These are phyloP conservation scores for Eulemur macaco DNA, from an alignment of 2,113 vertebrate genomes.

Conservation along the genomic window DNA sequence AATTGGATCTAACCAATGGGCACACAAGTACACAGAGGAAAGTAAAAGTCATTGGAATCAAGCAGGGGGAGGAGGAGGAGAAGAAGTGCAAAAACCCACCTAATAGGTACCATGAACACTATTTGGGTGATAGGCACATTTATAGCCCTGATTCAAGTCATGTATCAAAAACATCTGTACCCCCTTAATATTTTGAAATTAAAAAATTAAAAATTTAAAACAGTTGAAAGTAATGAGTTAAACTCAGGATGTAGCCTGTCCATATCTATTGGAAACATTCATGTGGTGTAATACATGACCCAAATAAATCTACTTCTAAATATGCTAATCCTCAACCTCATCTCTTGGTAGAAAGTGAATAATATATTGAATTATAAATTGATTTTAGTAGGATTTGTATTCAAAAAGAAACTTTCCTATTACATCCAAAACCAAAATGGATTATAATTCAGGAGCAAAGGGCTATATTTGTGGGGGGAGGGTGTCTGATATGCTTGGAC, in stretches of 20 bases:
- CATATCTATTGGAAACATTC: background rate
- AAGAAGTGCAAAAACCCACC: no score
- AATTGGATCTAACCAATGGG: no score
- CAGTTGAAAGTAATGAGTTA: background rate
- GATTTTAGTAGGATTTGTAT: background rate
- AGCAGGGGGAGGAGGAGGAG: no score
- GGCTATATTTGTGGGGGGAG: background rate
- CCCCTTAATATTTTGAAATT: no score
- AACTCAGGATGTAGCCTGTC: background rate
- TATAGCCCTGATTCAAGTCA: no score
- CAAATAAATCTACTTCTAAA: background rate
- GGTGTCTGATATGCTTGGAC: background rate
- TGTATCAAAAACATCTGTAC: no score
- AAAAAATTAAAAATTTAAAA: no score
- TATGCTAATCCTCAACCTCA: background rate
- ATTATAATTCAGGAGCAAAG: background rate
- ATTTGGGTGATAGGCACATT: no score
- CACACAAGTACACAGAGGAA: no score
- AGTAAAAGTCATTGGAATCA: no score
- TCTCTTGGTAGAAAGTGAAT: background rate
- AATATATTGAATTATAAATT: background rate
- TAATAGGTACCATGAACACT: no score
- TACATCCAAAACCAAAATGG: background rate
- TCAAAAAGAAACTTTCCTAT: background rate
- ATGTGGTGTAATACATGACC: background rate